Evolutionary conservation across 2,888 invertebrate species (phyloP).

Genomic region (Stratiomys singularior): DNA sequence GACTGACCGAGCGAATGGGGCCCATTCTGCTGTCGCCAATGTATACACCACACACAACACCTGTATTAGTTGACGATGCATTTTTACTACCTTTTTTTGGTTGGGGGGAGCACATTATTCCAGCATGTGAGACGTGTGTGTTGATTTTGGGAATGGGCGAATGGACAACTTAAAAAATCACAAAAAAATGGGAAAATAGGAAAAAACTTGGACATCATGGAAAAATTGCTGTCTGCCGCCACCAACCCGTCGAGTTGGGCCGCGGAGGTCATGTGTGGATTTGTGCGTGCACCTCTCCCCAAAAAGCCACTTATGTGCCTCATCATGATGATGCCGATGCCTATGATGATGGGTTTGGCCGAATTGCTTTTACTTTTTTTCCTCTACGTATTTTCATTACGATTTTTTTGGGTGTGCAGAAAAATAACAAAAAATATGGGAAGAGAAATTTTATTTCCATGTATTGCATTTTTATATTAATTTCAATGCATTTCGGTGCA

Average conservation of each 20-base stretch:
- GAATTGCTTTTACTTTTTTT: conserved; percentile 51
- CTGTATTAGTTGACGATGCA: conserved; percentile 46
- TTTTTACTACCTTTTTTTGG: conserved; percentile 41
- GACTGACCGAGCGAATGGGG: conserved; percentile 14
- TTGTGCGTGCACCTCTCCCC: conserved; percentile 42
- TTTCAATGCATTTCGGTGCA: conserved; percentile 30
- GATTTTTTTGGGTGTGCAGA: conserved; percentile 14
- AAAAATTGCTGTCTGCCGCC: conserved; percentile 50
- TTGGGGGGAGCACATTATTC: conserved; percentile 37
- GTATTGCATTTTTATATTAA: conserved; percentile 39
- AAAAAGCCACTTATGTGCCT: conserved; percentile 44
- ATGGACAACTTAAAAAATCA: conserved; percentile 46
- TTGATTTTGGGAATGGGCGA: conserved; percentile 26
- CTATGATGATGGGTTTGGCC: conserved; percentile 54
- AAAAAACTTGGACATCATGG: conserved; percentile 49
- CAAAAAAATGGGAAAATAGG: conserved; percentile 50
- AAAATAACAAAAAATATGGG: conserved; percentile 29
- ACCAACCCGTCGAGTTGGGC: background rate
- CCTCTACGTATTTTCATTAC: conserved; percentile 35
- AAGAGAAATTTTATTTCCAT: conserved; percentile 43
- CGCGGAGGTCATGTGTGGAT: conserved; percentile 38
- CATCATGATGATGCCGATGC: conserved; percentile 45
- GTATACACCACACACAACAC: conserved; percentile 6
- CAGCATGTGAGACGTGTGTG: conserved; percentile 36
- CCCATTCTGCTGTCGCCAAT: background rate